A percentile compares a stretch with the other conserved stretches of the same genome.
Evolutionary conservation across 2,113 vertebrate genomes (phyloP).

Genomic region (Solenodon paradoxus): DNA sequence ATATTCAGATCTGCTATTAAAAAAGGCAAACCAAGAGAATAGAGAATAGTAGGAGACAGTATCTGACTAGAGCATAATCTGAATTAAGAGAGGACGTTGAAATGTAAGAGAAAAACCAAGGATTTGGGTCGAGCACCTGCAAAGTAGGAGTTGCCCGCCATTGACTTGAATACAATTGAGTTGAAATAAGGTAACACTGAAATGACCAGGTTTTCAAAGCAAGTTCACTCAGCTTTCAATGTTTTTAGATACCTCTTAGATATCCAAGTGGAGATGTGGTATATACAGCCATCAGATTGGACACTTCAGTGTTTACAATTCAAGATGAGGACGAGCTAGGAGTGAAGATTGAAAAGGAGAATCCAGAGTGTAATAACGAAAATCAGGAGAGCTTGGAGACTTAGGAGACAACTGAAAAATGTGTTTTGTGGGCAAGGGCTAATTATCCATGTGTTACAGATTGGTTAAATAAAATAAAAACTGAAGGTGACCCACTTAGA

Average conservation of each 20-base stretch:
- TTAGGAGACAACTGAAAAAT: background rate
- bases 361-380: background rate
- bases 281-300: background rate
- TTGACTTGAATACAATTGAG: too few relatives aligned
- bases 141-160: background rate
- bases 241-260: background rate
- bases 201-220: background rate
- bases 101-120: background rate
- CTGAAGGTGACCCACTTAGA: background rate
- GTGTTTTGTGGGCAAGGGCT: background rate
- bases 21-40: background rate
- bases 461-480: background rate
- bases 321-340: background rate
- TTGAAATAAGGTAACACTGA: background rate
- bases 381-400: background rate
- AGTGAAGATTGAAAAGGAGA: background rate
- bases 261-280: conserved; percentile 36
- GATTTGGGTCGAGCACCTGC: background rate
- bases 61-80: background rate
- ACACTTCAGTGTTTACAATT: background rate
- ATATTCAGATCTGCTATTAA: background rate
- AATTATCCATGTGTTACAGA: background rate
- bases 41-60: background rate
- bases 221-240: background rate
- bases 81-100: background rate